These are phyloP conservation scores for Agapetus fuscipes DNA, from an alignment of 2,888 invertebrate species.

Conservation along the genomic window DNA sequence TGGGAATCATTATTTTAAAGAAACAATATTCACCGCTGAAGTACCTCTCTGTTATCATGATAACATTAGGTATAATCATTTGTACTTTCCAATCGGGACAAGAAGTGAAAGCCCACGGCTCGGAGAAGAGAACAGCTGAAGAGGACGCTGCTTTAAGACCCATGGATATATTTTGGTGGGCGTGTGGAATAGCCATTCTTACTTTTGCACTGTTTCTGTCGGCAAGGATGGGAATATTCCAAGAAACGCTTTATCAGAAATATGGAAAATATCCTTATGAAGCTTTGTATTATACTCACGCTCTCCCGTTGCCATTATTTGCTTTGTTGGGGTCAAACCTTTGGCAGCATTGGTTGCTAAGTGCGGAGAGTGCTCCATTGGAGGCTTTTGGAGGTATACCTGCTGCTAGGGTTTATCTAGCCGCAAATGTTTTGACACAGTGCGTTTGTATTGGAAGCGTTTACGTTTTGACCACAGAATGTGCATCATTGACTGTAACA, in stretches of 20 bases:
- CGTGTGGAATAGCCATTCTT: conserved; percentile 66
- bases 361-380: conserved; percentile 54
- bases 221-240: conserved; percentile 92
- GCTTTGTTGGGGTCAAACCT: conserved; percentile 70
- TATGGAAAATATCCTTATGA: conserved; percentile 90
- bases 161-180: conserved; percentile 52
- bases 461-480: conserved; percentile 88
- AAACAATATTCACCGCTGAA: conserved; percentile 73
- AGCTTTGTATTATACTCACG: conserved; percentile 82
- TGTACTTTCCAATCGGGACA: conserved; percentile 83
- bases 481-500: conserved; percentile 88
- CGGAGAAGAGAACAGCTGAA: conserved; percentile 34
- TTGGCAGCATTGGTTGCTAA: conserved; percentile 62
- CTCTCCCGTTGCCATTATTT: conserved; percentile 85
- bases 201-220: conserved; percentile 85
- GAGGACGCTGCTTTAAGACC: conserved; percentile 37
- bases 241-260: conserved; percentile 73
- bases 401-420: conserved; percentile 63
- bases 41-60: conserved; percentile 86
- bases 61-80: conserved; percentile 82
- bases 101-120: conserved; percentile 51
- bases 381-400: conserved; percentile 56
- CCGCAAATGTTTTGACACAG: conserved; percentile 81
- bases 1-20: conserved; percentile 84
- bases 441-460: conserved; percentile 91